Conservation (phyloP, 2,113 vertebrate genomes). For the Pimephales promelas region DNA sequence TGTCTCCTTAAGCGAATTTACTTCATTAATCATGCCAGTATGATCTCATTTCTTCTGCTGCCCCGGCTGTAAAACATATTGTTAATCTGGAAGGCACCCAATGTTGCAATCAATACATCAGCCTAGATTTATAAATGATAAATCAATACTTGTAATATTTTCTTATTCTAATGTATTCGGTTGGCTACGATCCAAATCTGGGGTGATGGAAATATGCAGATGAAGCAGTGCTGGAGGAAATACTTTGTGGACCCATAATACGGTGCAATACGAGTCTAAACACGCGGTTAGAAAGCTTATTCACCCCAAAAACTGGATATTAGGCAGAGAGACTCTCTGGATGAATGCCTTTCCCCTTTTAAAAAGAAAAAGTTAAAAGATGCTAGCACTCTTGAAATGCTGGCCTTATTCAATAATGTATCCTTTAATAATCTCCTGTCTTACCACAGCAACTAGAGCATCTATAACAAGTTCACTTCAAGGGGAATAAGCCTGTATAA, state of each 20-base stretch:
- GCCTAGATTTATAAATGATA: constrained; percentile 83
- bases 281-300: neutral
- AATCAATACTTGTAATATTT: constrained; percentile 90
- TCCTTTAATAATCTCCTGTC: constrained; percentile 70
- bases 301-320: constrained; percentile 2
- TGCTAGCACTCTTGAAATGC: constrained; percentile 43
- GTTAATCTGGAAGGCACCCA: constrained; percentile 75
- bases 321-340: neutral
- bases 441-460: constrained; percentile 66
- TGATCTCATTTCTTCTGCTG: constrained; percentile 70
- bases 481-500: constrained; percentile 65
- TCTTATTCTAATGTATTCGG: constrained; percentile 78
- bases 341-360: neutral
- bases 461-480: constrained; percentile 70
- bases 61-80: constrained; percentile 69
- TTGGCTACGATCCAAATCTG: constrained; percentile 67
- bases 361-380: constrained; percentile 23
- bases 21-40: constrained; percentile 71
- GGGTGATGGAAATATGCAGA: constrained; percentile 75
- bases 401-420: constrained; percentile 67
- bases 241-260: neutral
- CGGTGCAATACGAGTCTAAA: neutral
- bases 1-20: constrained; percentile 36
- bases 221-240: constrained; percentile 45
- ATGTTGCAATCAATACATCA: constrained; percentile 82